These are phyloP conservation scores for Sparus aurata DNA, from an alignment of 2,797 vertebrate species.

Conservation along the genomic window DNA sequence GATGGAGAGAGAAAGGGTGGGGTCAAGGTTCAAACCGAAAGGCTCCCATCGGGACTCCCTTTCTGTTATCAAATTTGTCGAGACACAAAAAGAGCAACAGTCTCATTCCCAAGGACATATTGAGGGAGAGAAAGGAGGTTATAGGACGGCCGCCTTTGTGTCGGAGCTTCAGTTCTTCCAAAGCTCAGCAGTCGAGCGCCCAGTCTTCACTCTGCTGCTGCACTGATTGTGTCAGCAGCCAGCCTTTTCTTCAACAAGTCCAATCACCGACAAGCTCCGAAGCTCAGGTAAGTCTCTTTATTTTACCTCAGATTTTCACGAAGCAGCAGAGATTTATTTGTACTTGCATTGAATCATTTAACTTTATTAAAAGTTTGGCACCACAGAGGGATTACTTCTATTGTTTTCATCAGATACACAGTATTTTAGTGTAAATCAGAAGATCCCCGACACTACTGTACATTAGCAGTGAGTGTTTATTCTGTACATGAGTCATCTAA, in stretches of 20 bases:
- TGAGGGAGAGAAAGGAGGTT: slow-evolving; percentile 65
- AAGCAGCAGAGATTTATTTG: background rate
- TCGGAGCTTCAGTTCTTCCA: slow-evolving; percentile 48
- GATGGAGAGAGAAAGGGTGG: slow-evolving; percentile 80
- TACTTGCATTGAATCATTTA: background rate
- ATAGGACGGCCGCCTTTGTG: slow-evolving; percentile 66
- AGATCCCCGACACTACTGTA: background rate
- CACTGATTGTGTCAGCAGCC: slow-evolving; percentile 56
- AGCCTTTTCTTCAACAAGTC: slow-evolving; percentile 29
- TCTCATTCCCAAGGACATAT: slow-evolving; percentile 75
- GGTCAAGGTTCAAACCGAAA: slow-evolving; percentile 85
- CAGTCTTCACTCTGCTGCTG: slow-evolving; percentile 54
- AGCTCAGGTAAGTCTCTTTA: slow-evolving; percentile 65
- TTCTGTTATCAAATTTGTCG: slow-evolving; percentile 88
- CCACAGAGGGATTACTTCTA: background rate
- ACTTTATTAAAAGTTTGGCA: background rate
- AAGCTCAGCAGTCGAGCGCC: slow-evolving; percentile 36
- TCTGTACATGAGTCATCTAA: slow-evolving; percentile 13
- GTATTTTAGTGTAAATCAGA: background rate
- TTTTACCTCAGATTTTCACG: background rate
- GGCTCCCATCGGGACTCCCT: slow-evolving; percentile 77
- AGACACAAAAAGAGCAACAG: slow-evolving; percentile 84
- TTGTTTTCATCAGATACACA: background rate
- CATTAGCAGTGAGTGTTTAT: background rate
- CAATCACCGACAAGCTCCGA: slow-evolving; percentile 26